A percentile compares a stretch with the other conserved stretches of the same genome.
These are phyloP conservation scores for Oscheius myriophilus DNA, from an alignment of 2,888 invertebrate species.

Conservation along the genomic window DNA sequence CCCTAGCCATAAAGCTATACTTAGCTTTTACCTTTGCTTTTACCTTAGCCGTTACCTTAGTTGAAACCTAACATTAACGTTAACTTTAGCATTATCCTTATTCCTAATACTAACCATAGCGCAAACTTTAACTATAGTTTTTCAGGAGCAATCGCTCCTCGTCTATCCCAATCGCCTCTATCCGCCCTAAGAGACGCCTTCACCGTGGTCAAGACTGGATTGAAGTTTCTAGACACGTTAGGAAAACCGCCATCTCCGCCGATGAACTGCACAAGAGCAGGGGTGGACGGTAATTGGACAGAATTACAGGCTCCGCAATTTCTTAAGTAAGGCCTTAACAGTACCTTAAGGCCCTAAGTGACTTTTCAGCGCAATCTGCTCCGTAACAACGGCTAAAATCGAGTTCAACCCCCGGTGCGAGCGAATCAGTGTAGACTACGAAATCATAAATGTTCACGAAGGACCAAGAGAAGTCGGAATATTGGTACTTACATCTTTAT, in stretches of 20 bases:
- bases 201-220: constrained; percentile 40
- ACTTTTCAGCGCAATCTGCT: constrained; percentile 44
- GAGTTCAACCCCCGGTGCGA: constrained; percentile 46
- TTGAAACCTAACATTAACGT: no score
- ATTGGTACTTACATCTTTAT: constrained; percentile 47
- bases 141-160: constrained; percentile 50
- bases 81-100: no score
- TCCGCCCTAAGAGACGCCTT: constrained; percentile 60
- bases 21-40: no score
- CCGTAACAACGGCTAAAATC: constrained; percentile 37
- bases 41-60: no score
- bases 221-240: constrained; percentile 30
- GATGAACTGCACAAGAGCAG: constrained; percentile 38
- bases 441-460: constrained; percentile 50
- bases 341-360: no score
- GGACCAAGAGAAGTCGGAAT: constrained; percentile 44
- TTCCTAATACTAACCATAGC: no score
- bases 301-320: constrained; percentile 36
- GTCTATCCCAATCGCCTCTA: constrained; percentile 53
- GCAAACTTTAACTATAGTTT: no score
- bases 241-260: constrained; percentile 39
- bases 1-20: no score
- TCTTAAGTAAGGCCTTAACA: constrained; percentile 14
- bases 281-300: constrained; percentile 43
- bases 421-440: constrained; percentile 51